Evolutionary conservation across 2,797 vertebrate species (phyloP), one percentile per base, ranked within the genome.

Genomic region (Coregonus sp.): DNA sequence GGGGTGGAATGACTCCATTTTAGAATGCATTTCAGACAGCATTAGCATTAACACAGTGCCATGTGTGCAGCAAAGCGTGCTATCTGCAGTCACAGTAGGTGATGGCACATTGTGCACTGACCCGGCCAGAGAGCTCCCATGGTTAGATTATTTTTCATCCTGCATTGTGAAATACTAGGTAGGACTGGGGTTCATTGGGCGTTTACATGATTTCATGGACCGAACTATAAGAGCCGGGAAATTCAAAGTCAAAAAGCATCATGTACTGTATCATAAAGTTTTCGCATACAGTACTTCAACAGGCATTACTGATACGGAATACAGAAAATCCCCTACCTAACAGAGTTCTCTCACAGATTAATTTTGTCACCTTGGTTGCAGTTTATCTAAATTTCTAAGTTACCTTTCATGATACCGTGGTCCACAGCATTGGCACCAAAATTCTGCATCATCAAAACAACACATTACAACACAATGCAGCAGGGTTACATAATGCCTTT

Each of bases 111-210:
- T 47, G 40, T 47, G 40, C 40, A 47, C 40, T 47, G 91, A 93
- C 90, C 91, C 91, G 90, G 89, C 85, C 84, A 88, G 80, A 87
- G 87, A 86, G 85, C 83, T 90, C 88, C 90, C 88, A 85, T 82
- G 81, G 89, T 86, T 82, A 87, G 86, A 85, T 25, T 86, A 2
- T 90, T 86, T 82, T 86, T 82, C 82, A 83, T 80, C 81, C 81
- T 82, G 83, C 80, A 78, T 81, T 77, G 83, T 85, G 87, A 88
- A 89, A 88, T 83, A 83, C 77, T 86, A 84, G 85, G 86, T 86
- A 89, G 85, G 11, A 61, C 35, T 18, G 72, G 40, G 9, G 40
- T 47, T 47, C 40, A 47, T 47, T 47, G 40, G 40, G 40, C 40
- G 2, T 47, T 47, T 47, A 9, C 40, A 12, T 47, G 40, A 47